phyloP scores from a whole-genome alignment of 2,888 invertebrate species.

The Nasonovia ribisnigri region DNA sequence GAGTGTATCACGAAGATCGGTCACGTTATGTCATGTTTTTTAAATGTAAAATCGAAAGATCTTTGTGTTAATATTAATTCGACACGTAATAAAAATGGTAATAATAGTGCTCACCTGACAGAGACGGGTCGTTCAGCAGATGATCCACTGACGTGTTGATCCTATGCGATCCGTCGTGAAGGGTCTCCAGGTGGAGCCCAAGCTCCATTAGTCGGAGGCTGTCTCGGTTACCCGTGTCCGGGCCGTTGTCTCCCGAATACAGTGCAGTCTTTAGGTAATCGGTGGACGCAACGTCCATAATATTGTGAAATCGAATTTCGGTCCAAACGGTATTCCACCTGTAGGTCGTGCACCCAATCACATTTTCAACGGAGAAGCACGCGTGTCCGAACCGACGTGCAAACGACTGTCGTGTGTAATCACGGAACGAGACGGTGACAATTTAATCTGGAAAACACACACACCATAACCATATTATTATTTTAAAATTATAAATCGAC shows the following conservation, averaged over 20 bases:
- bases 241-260: slow-evolving; percentile 55
- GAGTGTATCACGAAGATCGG: neutral
- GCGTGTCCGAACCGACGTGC: neutral
- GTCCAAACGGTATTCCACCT: slow-evolving; percentile 1
- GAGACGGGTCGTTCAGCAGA: slow-evolving; percentile 54
- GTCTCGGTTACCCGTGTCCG: slow-evolving; percentile 55
- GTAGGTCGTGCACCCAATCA: slow-evolving; percentile 3
- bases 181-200: slow-evolving; percentile 58
- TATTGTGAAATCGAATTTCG: neutral
- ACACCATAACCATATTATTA: neutral
- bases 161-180: slow-evolving; percentile 60
- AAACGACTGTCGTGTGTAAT: neutral
- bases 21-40: neutral
- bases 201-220: slow-evolving; percentile 61
- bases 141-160: slow-evolving; percentile 61
- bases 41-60: neutral
- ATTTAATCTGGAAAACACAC: slow-evolving; percentile 13
- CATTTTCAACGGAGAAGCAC: slow-evolving; percentile 9
- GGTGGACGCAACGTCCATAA: slow-evolving; percentile 63
- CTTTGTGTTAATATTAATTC: neutral
- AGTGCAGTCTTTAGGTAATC: slow-evolving; percentile 61
- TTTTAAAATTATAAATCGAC: neutral
- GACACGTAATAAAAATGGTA: neutral
- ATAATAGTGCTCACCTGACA: slow-evolving; percentile 30
- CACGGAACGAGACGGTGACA: neutral